Evolutionary conservation across 53 echinoderm and acorn worm species (phyloP), one percentile per base, ranked within the genome.

Genomic region (Astropecten irregularis): DNA sequence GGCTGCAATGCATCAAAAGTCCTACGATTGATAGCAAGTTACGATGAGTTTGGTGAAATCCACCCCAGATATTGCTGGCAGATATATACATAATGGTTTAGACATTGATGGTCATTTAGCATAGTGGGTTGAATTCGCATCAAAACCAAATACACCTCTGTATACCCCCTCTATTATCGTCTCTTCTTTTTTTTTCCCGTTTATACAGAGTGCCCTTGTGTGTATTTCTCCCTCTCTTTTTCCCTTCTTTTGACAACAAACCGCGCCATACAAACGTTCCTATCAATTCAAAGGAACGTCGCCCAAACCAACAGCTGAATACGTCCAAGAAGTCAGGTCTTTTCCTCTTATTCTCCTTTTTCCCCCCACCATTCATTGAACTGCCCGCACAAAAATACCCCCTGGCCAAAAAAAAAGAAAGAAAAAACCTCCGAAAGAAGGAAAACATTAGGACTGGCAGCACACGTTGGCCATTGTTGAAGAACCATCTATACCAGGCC

Each of bases 281-380:
- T 33, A 9, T 20, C n/a, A n/a, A n/a, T n/a, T n/a, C n/a, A n/a
- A n/a, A n/a, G n/a, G n/a, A n/a, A n/a, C n/a, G n/a, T n/a, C n/a
- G n/a, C n/a, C n/a, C n/a, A 74, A 74, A 74, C 55, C 56, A 18
- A 64, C 64, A 55, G 79, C 61, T 44, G 46, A 60, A 57, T 76
- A 16, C 40, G 28, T 61, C 61, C 79, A 32, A 79, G 48, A 79
- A 79, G 79, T 79, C 79, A 79, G 61, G 47, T 28, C 61, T 79
- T 79, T 32, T 11, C 42, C 42, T 11, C 42, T 11, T 11, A 42
- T 42, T 42, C 42, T 11, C 42, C 42, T 42, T 42, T 11, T 42
- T 11, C 11, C 42, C 11, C 42, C 11, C 11, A 8, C 6, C 33
- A 21, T 62, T 60, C 30, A 47, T 7, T 60, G 63, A 62, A 47